A percentile compares a stretch with the other conserved stretches of the same genome.
Conservation (phyloP, 2,888 invertebrate species). For the Laspeyria flexula region DNA sequence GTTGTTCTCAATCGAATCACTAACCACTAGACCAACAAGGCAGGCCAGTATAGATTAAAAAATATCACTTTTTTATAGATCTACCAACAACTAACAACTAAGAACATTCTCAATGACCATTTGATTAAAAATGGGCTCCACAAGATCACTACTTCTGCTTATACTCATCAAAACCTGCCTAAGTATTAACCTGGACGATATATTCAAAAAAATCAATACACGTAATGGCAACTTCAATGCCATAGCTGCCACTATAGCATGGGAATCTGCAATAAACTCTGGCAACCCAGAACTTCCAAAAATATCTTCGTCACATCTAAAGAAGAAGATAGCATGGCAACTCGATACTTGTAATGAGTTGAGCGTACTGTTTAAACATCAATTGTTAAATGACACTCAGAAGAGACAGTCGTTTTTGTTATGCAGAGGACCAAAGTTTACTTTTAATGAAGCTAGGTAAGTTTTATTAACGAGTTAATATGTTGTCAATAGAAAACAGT, state of each 20-base stretch:
- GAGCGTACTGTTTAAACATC: slow-evolving; percentile 46
- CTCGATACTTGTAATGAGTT: slow-evolving; percentile 57
- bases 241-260: slow-evolving; percentile 68
- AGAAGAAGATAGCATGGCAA: slow-evolving; percentile 64
- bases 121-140: slow-evolving; percentile 36
- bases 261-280: slow-evolving; percentile 69
- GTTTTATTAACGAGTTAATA: slow-evolving; percentile 9
- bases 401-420: slow-evolving; percentile 85
- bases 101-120: no score
- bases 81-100: no score
- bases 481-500: no score
- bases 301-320: slow-evolving; percentile 58
- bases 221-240: slow-evolving; percentile 62
- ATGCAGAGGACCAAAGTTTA: slow-evolving; percentile 88
- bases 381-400: slow-evolving; percentile 67
- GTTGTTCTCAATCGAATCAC: no score
- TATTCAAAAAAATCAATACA: slow-evolving; percentile 66
- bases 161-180: slow-evolving; percentile 28
- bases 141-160: slow-evolving; percentile 12
- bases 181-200: slow-evolving; percentile 44
- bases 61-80: no score
- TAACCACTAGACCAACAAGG: no score
- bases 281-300: slow-evolving; percentile 50
- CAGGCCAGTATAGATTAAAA: no score
- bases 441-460: slow-evolving; percentile 84